Base-by-base conservation (phyloP, 1,140 invertebrate genomes). In the Pogonomyrmex barbatus region DNA sequence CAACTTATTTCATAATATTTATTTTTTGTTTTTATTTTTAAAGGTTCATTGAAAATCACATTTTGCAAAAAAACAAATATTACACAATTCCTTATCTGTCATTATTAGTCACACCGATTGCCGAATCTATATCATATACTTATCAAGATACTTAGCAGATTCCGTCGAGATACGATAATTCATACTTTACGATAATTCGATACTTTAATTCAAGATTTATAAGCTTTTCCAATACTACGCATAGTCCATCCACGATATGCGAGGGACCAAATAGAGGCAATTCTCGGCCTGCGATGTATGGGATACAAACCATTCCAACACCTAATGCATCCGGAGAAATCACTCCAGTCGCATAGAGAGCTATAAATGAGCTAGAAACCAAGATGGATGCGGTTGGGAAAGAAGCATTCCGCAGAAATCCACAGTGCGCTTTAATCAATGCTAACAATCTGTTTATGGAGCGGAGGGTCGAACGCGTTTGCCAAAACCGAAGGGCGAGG, bases 371-470 rank as follows among this genome's bases (percentile, higher is more conserved):
- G 24, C 24, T 24, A 24, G 24, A 47, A 82, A 45, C 8, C 24
- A 33, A 47, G 42, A 50, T 73, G 45, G 36, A 70, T 78, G 10
- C 65, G 78, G 10, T 71, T 83, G 52, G 17, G 30, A 56, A 30
- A 62, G 67, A 65, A 79, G 52, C 73, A 47, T 56, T 39, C 4
- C 71, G 45, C 68, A 63, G 86, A 89, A 87, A 82, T 67, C 54
- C 54, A 70, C 60, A 83, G 89, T 77, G 85, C 88, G 83, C 77
- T 91, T 91, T 91, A 91, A 91, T 91, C 89, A 91, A 91, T 89
- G 85, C 85, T 91, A 91, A 91, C 90, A 88, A 91, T 91, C 88
- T 77, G 89, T 89, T 89, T 91, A 91, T 91, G 87, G 87, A 81
- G 73, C 78, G 82, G 71, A 87, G 89, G 89, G 89, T 87, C 63